Evolutionary conservation across 2,113 vertebrate species (phyloP), one percentile per base, ranked within the genome.

Genomic region (Saimiri boliviensis): DNA sequence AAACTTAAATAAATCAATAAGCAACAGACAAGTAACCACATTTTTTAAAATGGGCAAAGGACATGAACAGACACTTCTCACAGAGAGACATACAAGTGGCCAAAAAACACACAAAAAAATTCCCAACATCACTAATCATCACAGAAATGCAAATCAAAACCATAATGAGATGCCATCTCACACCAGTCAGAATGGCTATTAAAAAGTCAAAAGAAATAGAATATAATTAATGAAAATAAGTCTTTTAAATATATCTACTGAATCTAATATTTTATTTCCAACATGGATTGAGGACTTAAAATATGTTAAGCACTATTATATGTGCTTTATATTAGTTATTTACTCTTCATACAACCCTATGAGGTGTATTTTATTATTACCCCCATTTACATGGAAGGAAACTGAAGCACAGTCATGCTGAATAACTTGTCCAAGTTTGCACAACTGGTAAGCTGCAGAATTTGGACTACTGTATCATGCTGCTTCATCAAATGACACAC

Each of bases 161-260:
- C 60, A 63, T 63, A 30, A 63, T 63, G 27, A 63, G 12, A 63
- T 63, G 30, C 60, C 5, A 63, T 63, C 60, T 32, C 12, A 32
- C 2, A 63, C 27, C 60, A 14, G 27, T 63, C 60, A 63, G 12
- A 30, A 32, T 32, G 27, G 60, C 60, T 63, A 63, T 30, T 14
- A 63, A 63, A 63, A 63, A 63, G 60, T 63, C 60, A 63, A 63
- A 27, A 60, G 58, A 60, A 63, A 63, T 63, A n/a, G 2, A 94
- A 73, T 91, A 49, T 66, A 85, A 58, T 76, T 91, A 77, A 54
- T 77, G 8, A 91, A 94, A 93, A 83, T n/a, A 16, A 95, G 42
- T 83, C 1, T 74, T 91, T 91, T 47, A 40, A 91, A 56, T 73
- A 30, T 40, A 90, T 81, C 25, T 89, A 17, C 35, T 60, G 32